Conservation (phyloP, 2,113 vertebrate genomes). For the Seriola dumerili region DNA sequence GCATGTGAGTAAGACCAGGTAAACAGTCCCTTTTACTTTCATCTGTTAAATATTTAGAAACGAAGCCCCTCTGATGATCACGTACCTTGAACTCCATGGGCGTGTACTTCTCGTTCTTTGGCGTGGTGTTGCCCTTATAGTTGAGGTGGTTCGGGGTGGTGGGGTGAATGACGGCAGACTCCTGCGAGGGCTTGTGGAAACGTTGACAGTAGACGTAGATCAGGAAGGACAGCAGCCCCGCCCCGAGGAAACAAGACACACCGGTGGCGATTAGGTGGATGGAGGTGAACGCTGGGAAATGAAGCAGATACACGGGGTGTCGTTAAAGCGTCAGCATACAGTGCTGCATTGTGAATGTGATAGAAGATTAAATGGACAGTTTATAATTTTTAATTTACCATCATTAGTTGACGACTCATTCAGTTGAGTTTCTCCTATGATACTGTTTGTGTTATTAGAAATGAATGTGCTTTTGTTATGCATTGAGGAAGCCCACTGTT, state of each 20-base stretch:
- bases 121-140: slow-evolving; percentile 96
- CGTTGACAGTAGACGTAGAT: slow-evolving; percentile 96
- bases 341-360: not conserved
- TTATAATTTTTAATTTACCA: too few species aligned
- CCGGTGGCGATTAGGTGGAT: slow-evolving; percentile 97
- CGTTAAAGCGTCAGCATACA: not conserved
- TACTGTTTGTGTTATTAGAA: too few species aligned
- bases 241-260: slow-evolving; percentile 95
- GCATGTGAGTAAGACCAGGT: not conserved
- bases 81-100: slow-evolving; percentile 99
- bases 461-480: too few species aligned
- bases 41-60: not conserved
- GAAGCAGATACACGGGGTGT: not conserved
- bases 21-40: not conserved
- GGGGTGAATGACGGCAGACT: slow-evolving; percentile 96
- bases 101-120: slow-evolving; percentile 99
- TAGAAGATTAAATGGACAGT: too few species aligned
- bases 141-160: slow-evolving; percentile 98
- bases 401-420: too few species aligned
- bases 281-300: slow-evolving; percentile 90
- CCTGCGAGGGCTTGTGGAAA: slow-evolving; percentile 95
- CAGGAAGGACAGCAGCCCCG: slow-evolving; percentile 94
- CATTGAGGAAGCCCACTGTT: too few species aligned
- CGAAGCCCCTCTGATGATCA: not conserved
- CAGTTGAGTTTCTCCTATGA: too few species aligned